phyloP scores from a whole-genome alignment of 2,888 invertebrate genomes.

The Metopia argyrocephala region DNA sequence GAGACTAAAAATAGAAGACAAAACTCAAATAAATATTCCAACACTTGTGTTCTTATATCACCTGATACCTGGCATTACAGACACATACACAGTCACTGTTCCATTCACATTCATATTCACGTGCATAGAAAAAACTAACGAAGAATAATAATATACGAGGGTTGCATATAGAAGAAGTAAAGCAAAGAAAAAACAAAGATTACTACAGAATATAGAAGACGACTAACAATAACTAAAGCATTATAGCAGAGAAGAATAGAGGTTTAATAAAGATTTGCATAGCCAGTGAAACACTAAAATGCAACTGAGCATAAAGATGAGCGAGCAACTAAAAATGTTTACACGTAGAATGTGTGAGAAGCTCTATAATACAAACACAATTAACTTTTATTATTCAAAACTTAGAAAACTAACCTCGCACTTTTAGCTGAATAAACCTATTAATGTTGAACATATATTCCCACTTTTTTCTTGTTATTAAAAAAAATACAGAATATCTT shows the following conservation, averaged over 20 bases:
- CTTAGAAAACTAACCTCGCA: not conserved
- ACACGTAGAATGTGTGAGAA: not conserved
- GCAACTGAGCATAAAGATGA: not conserved
- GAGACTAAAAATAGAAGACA: not conserved
- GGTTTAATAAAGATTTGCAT: conserved; percentile 61
- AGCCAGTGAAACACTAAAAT: not conserved
- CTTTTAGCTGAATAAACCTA: not conserved
- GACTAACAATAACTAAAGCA: not conserved
- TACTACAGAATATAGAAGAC: too few relatives aligned
- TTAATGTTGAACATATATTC: conserved; percentile 19
- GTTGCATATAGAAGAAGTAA: not conserved
- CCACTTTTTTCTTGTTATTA: conserved; percentile 13
- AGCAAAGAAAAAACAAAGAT: not conserved
- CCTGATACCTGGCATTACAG: conserved; percentile 42
- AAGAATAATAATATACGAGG: conserved; percentile 17
- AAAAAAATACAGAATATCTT: not conserved
- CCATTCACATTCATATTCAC: too few relatives aligned
- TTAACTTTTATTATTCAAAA: not conserved
- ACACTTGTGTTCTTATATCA: conserved; percentile 45
- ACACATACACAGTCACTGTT: not conserved
- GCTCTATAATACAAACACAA: not conserved
- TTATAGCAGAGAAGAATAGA: conserved; percentile 14
- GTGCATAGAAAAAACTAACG: not conserved
- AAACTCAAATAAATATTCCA: conserved; percentile 60
- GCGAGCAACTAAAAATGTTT: not conserved